A percentile compares a stretch with the other conserved stretches of the same genome.
Evolutionary conservation across 2,888 invertebrate species (phyloP).

Genomic region (Resseliella maxima): DNA sequence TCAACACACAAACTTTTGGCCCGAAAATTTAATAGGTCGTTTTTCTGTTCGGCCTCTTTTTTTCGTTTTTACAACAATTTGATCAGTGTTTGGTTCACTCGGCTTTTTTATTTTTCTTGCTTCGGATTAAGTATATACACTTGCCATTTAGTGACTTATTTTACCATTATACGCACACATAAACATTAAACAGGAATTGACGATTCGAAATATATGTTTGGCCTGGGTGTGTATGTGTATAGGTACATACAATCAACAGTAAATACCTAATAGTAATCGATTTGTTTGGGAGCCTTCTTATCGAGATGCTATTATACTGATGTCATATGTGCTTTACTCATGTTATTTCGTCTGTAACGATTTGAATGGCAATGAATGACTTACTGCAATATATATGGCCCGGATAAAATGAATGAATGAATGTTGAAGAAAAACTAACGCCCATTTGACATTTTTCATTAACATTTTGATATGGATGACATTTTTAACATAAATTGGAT

Average conservation of each 20-base stretch:
- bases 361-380: background rate
- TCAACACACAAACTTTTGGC: conserved; percentile 30
- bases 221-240: background rate
- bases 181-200: conserved; percentile 15
- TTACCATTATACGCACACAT: conserved; percentile 32
- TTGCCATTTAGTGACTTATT: conserved; percentile 27
- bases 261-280: conserved; percentile 41
- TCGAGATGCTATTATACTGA: background rate
- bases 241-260: background rate
- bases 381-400: background rate
- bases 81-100: background rate
- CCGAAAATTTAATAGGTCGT: conserved; percentile 47
- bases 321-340: background rate
- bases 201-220: conserved; percentile 12
- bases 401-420: background rate
- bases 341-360: background rate
- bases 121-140: background rate
- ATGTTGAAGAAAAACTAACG: background rate
- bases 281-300: conserved; percentile 24
- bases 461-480: conserved; percentile 28
- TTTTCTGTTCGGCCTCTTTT: background rate
- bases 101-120: background rate
- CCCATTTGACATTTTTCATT: conserved; percentile 43
- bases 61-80: background rate
- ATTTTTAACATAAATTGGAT: background rate